phyloP scores from a whole-genome alignment of 2,797 vertebrate species.

The Rachycentron canadum region DNA sequence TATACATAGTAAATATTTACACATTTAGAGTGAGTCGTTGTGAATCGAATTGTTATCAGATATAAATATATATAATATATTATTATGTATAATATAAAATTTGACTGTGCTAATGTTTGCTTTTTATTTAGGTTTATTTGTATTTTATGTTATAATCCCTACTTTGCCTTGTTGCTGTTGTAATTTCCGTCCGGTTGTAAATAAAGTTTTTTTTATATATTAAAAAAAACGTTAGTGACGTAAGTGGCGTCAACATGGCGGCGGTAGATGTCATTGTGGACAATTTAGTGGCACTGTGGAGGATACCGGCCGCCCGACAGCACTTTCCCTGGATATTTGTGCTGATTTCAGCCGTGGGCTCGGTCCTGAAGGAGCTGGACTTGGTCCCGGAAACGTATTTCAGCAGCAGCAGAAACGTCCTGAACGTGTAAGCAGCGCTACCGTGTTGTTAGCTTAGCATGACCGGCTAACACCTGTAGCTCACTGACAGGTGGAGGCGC shows the following conservation, averaged over 20 bases:
- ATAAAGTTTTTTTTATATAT: not conserved
- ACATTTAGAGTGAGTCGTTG: too few species aligned
- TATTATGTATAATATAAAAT: too few species aligned
- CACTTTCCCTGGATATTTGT: slow-evolving; percentile 84
- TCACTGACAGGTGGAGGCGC: not conserved
- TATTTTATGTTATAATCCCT: too few species aligned
- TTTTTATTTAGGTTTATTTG: not conserved
- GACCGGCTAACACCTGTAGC: not conserved
- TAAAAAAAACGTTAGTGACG: not conserved
- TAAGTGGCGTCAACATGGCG: slow-evolving; percentile 76
- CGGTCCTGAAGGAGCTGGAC: slow-evolving; percentile 85
- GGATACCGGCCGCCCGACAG: slow-evolving; percentile 20
- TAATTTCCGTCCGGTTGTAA: not conserved
- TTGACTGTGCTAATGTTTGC: not conserved
- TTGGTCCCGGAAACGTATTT: slow-evolving; percentile 88
- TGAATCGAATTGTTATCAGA: too few species aligned
- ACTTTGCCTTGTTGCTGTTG: not conserved
- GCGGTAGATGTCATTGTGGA: slow-evolving; percentile 71
- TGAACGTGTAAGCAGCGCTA: slow-evolving; percentile 90
- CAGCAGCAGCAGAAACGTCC: slow-evolving; percentile 89
- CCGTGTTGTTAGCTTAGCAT: not conserved
- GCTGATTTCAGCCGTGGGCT: slow-evolving; percentile 84
- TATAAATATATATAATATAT: too few species aligned
- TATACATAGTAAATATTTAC: too few species aligned
- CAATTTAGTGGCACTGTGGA: slow-evolving; percentile 73